These are phyloP conservation scores for Philotrypesis tridentata DNA, from an alignment of 1,140 invertebrate species.

Conservation along the genomic window DNA sequence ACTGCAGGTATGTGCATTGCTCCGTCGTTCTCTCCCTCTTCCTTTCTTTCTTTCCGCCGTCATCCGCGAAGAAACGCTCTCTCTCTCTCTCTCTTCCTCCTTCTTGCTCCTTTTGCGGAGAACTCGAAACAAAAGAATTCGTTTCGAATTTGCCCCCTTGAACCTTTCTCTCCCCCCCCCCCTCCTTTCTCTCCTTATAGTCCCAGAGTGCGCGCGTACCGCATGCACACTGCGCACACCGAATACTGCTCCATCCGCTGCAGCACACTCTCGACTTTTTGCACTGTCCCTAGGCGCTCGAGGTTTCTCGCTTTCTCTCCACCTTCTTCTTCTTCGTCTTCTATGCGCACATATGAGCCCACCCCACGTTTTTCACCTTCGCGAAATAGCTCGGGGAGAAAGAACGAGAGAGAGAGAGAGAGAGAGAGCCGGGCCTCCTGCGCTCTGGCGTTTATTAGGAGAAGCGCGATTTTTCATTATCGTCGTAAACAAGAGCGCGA, in stretches of 20 bases:
- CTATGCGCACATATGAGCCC: not conserved
- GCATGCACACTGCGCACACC: slow-evolving; percentile 47
- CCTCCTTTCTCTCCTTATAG: slow-evolving; percentile 28
- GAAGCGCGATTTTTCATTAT: slow-evolving; percentile 50
- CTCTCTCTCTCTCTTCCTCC: slow-evolving; percentile 40
- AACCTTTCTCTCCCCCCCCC: slow-evolving; percentile 50
- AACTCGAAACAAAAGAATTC: slow-evolving; percentile 71
- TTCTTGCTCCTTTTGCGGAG: slow-evolving; percentile 66
- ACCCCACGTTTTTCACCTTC: slow-evolving; percentile 50
- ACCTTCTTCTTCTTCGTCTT: slow-evolving; percentile 7
- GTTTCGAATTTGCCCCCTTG: slow-evolving; percentile 68
- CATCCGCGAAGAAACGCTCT: slow-evolving; percentile 17
- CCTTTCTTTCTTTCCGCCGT: slow-evolving; percentile 44
- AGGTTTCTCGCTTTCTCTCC: slow-evolving; percentile 8
- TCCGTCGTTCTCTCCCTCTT: slow-evolving; percentile 58
- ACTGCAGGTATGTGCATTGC: slow-evolving; percentile 35
- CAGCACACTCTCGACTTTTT: slow-evolving; percentile 50
- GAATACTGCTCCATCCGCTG: slow-evolving; percentile 43
- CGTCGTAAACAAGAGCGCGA: slow-evolving; percentile 45
- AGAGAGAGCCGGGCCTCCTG: not conserved
- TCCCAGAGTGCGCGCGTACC: slow-evolving; percentile 38
- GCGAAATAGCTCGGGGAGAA: slow-evolving; percentile 44
- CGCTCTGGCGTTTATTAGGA: slow-evolving; percentile 42
- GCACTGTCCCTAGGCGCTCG: slow-evolving; percentile 38
- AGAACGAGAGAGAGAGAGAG: slow-evolving; percentile 27